These are phyloP conservation scores for Eunapius fragilis DNA, from an alignment of 37 sponge, comb jelly and placozoan genomes.

Conservation along the genomic window DNA sequence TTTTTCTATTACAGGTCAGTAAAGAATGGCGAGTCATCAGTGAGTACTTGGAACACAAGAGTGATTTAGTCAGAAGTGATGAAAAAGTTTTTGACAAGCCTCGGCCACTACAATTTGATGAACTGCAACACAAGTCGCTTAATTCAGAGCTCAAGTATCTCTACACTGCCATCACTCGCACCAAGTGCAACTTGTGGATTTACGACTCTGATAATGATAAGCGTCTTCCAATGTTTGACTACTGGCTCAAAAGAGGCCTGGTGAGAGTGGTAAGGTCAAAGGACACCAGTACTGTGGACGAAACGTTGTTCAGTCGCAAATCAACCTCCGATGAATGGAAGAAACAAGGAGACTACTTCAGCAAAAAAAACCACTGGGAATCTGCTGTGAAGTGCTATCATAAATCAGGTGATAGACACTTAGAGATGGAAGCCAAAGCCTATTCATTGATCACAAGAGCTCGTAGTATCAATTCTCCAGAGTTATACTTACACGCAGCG, in stretches of 20 bases:
- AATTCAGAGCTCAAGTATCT: slow-evolving; percentile 80
- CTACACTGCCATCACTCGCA: slow-evolving; percentile 84
- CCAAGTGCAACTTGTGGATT: slow-evolving; percentile 78
- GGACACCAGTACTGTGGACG: background rate
- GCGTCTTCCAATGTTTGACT: slow-evolving; percentile 51
- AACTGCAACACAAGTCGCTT: slow-evolving; percentile 57
- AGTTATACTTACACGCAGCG: slow-evolving; percentile 53
- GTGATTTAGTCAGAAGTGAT: background rate
- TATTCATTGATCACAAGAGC: slow-evolving; percentile 24
- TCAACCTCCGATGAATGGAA: slow-evolving; percentile 76
- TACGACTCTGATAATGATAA: slow-evolving; percentile 58
- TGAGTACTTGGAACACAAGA: slow-evolving; percentile 26
- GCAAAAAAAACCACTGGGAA: slow-evolving; percentile 55
- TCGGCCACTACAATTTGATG: slow-evolving; percentile 56
- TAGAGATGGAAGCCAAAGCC: slow-evolving; percentile 50
- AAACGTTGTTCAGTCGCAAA: slow-evolving; percentile 32
- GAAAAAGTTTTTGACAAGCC: background rate
- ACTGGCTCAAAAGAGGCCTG: slow-evolving; percentile 37
- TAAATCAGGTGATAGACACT: slow-evolving; percentile 19
- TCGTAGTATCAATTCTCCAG: background rate
- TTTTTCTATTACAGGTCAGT: slow-evolving; percentile 25
- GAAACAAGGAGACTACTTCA: slow-evolving; percentile 73
- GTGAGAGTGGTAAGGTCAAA: slow-evolving; percentile 38
- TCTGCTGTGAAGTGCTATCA: slow-evolving; percentile 70
- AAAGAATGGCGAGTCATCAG: slow-evolving; percentile 77